Evolutionary conservation across 2,797 vertebrate species (phyloP), one percentile per base, ranked within the genome.

Genomic region (Kryptolebias ocellatus): DNA sequence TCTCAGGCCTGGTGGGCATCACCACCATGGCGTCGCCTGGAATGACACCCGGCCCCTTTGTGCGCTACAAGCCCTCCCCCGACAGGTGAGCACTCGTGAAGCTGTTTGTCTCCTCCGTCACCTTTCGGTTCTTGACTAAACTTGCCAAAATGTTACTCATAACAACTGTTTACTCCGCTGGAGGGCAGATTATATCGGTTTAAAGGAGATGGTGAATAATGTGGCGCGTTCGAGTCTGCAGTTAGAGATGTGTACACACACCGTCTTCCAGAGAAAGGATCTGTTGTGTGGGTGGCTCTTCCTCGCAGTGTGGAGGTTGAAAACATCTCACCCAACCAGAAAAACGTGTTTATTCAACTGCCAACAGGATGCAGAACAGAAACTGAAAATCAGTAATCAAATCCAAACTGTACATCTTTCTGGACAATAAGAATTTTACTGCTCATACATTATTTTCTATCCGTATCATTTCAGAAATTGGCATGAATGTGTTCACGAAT

Each of bases 11-110:
- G 51, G 75, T 84, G 5, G 39, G 73, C 69, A 86, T 90, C 63
- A 54, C 91, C 24, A 83, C 93, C 0, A 84, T 92, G 51, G 93
- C 84, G 4, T 90, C 89, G 0, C 94, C 94, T 0, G 91, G 90
- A 20, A 85, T 93, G 73, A 89, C 87, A 47, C 89, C 89, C 0
- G 90, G 93, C 34, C 94, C 93, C 27, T 96, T 95, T 44, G 54
- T 94, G 18, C 94, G 94, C 60, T 96, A 95, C 90, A 96, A 96
- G 85, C 94, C 92, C 28, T 93, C 94, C 18, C 92, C 94, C 0
- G 96, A 97, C 85, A 96, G 95, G 96, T 83, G 61, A 17, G 79
- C 73, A 49, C 45, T 47, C 56, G 44, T 18, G 51, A 49, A 60
- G 18, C 64, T 31, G 53, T 73, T 74, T 60, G 58, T 66, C 49